Conservation (phyloP, 2,888 invertebrate genomes). For the Oligia strigilis region DNA sequence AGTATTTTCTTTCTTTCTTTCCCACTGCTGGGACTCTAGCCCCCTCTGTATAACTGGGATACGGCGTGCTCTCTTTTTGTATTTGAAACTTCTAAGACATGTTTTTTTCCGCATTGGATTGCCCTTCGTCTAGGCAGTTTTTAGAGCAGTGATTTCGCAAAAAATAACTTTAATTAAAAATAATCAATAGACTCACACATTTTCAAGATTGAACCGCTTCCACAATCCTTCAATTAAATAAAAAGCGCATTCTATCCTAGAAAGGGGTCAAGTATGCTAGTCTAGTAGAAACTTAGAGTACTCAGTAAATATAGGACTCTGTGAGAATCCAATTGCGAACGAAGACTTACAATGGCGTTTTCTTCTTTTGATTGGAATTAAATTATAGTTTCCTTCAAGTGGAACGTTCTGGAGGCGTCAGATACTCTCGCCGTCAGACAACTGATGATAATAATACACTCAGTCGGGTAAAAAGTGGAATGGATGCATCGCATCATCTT, state of each 20-base stretch:
- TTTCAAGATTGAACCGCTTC: not conserved
- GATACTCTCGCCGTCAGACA: not conserved
- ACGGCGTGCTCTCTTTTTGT: too few species aligned
- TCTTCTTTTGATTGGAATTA: constrained; percentile 43
- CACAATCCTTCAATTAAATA: not conserved
- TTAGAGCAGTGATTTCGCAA: not conserved
- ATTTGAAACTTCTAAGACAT: not conserved
- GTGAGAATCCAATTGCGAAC: constrained; percentile 17
- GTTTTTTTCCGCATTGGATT: not conserved
- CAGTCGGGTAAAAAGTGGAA: not conserved
- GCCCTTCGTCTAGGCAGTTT: not conserved
- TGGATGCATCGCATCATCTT: not conserved
- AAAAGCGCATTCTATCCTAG: constrained; percentile 3
- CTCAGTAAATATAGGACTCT: constrained; percentile 9
- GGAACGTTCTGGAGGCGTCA: not conserved
- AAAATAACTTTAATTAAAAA: not conserved
- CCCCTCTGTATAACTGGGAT: not conserved
- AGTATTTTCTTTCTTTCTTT: too few species aligned
- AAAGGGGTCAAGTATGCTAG: constrained; percentile 10
- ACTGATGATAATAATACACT: not conserved
- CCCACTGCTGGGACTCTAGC: too few species aligned
- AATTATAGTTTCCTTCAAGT: constrained; percentile 42
- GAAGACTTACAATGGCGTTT: constrained; percentile 37
- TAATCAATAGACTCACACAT: not conserved
- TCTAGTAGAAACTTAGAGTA: constrained; percentile 17